Base-by-base conservation (phyloP, 2,113 vertebrate genomes). In the Chloropsis cyanopogon region DNA sequence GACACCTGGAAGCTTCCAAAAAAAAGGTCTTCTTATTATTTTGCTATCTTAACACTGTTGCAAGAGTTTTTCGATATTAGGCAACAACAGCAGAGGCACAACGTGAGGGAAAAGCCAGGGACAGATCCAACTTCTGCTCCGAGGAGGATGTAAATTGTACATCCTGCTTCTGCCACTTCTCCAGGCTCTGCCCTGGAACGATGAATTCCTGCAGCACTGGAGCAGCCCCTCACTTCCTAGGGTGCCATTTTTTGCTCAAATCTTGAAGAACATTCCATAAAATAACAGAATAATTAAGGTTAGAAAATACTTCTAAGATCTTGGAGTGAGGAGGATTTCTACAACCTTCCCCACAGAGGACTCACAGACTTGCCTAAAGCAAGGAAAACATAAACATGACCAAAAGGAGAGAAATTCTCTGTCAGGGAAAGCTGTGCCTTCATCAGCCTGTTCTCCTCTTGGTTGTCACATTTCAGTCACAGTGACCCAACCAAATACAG, bases 101-200 rank as follows among this genome's bases (percentile, higher is more conserved):
- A n/a, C 0, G 0, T 2, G 15, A 17, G 5, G 26, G 33, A 19
- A 88, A 47, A 84, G 7, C 7, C n/a, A 56, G 23, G 47, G 12
- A 12, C 6, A 39, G 50, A 33, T 31, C 10, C 57, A 78, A 63
- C 8, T 15, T 15, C 10, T 69, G 25, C 20, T 71, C 28, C 0
- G 0, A 21, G 56, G 28, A 87, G 35, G 5, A 50, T 7, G 1
- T 14, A 19, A 57, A 54, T 37, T 61, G 64, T 35, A 44, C 23
- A 25, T 88, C 53, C 57, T 35, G 7, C 28, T 80, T 65, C 63
- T 72, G 71, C 10, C 65, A 46, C 6, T 63, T 70, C 42, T 87
- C 21, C 29, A 65, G 42, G 19, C 41, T 76, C 49, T 3, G 4
- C 8, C 29, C 35, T 7, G n/a, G 81, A 69, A 41, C 37, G 17